Conservation (phyloP, 2,888 invertebrate genomes). For the Atethmia centrago region DNA sequence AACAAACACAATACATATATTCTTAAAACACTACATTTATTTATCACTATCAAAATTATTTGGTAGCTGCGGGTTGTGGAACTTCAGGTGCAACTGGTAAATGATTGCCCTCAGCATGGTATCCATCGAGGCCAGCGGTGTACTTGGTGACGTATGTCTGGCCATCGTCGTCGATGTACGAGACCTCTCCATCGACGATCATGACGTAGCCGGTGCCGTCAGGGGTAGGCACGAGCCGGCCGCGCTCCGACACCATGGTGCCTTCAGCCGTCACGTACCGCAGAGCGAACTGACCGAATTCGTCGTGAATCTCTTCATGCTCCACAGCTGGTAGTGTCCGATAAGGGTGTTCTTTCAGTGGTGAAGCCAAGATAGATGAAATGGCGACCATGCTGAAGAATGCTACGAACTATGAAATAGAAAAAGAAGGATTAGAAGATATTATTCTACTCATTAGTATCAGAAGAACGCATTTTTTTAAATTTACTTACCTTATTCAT, state of each 20-base stretch:
- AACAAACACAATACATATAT: conserved; percentile 11
- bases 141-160: conserved; percentile 78
- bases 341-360: conserved; percentile 7
- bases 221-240: conserved; percentile 73
- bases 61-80: neutral
- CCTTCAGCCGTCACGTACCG: conserved; percentile 80
- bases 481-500: conserved; percentile 29
- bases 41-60: conserved; percentile 6
- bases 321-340: conserved; percentile 62
- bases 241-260: conserved; percentile 75
- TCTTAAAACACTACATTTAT: conserved; percentile 6
- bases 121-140: conserved; percentile 76
- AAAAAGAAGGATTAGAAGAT: neutral
- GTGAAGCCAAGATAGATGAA: conserved; percentile 20
- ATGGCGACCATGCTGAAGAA: conserved; percentile 11
- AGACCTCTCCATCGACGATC: conserved; percentile 76
- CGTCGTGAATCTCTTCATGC: conserved; percentile 75
- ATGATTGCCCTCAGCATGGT: conserved; percentile 74
- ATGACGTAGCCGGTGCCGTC: conserved; percentile 73
- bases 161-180: conserved; percentile 78
- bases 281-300: conserved; percentile 76
- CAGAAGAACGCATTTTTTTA: neutral
- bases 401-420: conserved; percentile 19
- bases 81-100: conserved; percentile 60
- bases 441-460: no score